These are phyloP conservation scores for Stenodera caucasica DNA, from an alignment of 2,888 invertebrate genomes.

Conservation along the genomic window DNA sequence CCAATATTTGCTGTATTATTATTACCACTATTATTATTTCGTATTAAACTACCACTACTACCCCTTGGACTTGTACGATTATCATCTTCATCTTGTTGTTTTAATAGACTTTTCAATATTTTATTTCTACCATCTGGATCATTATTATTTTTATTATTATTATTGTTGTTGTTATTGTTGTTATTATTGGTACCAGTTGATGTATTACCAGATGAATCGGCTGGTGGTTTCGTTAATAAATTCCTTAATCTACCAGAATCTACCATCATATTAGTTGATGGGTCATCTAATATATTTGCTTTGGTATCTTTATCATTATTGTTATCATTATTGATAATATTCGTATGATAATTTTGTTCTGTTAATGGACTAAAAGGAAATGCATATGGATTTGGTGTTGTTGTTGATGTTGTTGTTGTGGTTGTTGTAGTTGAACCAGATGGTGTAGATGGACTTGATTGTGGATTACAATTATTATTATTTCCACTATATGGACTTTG, in stretches of 20 bases:
- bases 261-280: conserved; percentile 49
- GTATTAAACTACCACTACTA: conserved; percentile 49
- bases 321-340: conserved; percentile 41
- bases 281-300: conserved; percentile 56
- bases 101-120: conserved; percentile 65
- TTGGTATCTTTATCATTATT: conserved; percentile 54
- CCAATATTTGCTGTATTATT: background rate
- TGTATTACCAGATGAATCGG: conserved; percentile 41
- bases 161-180: no score
- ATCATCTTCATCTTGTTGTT: conserved; percentile 67
- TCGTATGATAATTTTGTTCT: conserved; percentile 52
- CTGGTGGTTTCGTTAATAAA: conserved; percentile 60
- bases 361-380: conserved; percentile 68
- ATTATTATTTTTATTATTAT: no score
- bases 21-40: conserved; percentile 43
- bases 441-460: conserved; percentile 56
- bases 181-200: background rate
- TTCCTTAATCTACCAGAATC: conserved; percentile 64
- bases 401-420: conserved; percentile 44
- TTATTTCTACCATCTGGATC: conserved; percentile 55
- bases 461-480: conserved; percentile 57
- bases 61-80: conserved; percentile 56
- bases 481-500: conserved; percentile 52
- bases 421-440: conserved; percentile 22
- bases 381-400: conserved; percentile 51